Percentiles rank a stretch among this genome's conserved stretches.
Conservation (phyloP, 2,888 invertebrate genomes). For the Entomobrya proxima region DNA sequence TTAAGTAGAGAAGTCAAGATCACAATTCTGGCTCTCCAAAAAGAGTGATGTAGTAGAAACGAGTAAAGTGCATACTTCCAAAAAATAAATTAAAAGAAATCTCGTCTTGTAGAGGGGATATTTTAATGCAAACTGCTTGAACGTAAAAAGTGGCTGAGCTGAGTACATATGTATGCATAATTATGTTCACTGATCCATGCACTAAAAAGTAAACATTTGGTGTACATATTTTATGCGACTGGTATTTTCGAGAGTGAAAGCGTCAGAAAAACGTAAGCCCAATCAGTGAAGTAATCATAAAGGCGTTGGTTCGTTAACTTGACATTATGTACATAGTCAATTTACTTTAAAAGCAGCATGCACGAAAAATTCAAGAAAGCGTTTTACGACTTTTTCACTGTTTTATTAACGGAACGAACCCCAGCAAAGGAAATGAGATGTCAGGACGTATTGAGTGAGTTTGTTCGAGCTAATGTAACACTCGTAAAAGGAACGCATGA, state of each 20-base stretch:
- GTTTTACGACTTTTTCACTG: constrained; percentile 8
- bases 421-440: constrained; percentile 33
- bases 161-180: neutral
- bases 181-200: constrained; percentile 16
- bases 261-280: neutral
- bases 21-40: neutral
- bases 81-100: neutral
- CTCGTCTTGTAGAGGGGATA: neutral
- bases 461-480: neutral
- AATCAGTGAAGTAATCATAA: constrained; percentile 25
- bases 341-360: neutral
- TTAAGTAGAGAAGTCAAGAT: neutral
- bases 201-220: neutral
- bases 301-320: constrained; percentile 45
- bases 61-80: neutral
- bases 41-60: neutral
- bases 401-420: neutral
- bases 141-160: neutral
- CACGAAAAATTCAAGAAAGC: constrained; percentile 24
- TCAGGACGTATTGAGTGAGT: constrained; percentile 5
- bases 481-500: neutral
- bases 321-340: constrained; percentile 16
- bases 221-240: neutral
- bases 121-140: neutral
- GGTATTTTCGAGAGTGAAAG: neutral